Evolutionary conservation across 1,140 invertebrate species (phyloP).

Genomic region (Ericerus pela): DNA sequence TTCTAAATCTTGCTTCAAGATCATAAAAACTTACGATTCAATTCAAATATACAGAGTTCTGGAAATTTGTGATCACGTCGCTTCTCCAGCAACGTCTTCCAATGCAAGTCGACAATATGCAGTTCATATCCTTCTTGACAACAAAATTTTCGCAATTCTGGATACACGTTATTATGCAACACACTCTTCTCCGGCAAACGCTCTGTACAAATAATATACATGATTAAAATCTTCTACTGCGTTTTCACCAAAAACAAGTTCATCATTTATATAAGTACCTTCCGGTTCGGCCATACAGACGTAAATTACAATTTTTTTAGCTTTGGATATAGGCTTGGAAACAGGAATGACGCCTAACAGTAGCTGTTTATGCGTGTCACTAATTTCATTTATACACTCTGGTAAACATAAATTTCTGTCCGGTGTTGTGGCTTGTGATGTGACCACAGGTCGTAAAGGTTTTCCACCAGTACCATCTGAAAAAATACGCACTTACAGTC

Average conservation of each 20-base stretch:
- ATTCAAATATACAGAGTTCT: slow-evolving; percentile 54
- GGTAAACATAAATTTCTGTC: slow-evolving; percentile 2
- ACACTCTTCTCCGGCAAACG: slow-evolving; percentile 48
- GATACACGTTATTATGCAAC: slow-evolving; percentile 47
- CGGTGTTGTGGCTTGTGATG: background rate
- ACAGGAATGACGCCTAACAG: slow-evolving; percentile 33
- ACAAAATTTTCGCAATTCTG: slow-evolving; percentile 40
- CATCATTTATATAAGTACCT: slow-evolving; percentile 32
- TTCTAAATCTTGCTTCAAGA: no score
- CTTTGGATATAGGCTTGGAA: slow-evolving; percentile 32
- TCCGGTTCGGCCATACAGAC: slow-evolving; percentile 50
- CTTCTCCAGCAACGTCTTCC: slow-evolving; percentile 47
- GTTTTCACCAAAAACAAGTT: background rate
- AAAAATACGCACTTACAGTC: no score
- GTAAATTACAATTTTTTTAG: slow-evolving; percentile 48
- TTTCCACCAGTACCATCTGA: background rate
- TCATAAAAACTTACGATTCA: slow-evolving; percentile 41
- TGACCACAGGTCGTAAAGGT: background rate
- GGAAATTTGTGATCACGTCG: slow-evolving; percentile 54
- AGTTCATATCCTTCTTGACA: slow-evolving; percentile 46
- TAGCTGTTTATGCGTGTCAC: slow-evolving; percentile 1
- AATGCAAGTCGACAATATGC: slow-evolving; percentile 51
- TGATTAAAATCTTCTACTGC: background rate
- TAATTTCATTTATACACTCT: background rate
- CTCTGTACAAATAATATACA: slow-evolving; percentile 33